These are phyloP conservation scores for Formicarius rufipectus DNA, from an alignment of 2,113 vertebrate species.

Conservation along the genomic window DNA sequence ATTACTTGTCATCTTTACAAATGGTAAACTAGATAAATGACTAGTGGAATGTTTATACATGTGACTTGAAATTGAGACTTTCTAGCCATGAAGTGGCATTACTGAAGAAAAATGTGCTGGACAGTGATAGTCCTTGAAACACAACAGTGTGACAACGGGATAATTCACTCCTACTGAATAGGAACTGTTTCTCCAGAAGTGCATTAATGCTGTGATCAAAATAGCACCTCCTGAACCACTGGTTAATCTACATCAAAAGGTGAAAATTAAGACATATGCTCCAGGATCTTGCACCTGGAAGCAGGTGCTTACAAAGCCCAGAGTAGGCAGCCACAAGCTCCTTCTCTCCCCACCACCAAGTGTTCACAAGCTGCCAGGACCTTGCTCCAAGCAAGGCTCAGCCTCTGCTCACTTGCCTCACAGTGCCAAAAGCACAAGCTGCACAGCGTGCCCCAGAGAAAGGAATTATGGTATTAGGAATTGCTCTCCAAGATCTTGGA, in stretches of 20 bases:
- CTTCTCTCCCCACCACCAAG: neutral
- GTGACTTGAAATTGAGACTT: slow-evolving; percentile 6
- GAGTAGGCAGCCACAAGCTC: neutral
- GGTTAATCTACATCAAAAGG: neutral
- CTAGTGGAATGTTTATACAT: neutral
- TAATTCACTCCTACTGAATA: neutral
- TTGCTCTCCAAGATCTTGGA: neutral
- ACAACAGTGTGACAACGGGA: neutral
- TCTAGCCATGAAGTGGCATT: neutral
- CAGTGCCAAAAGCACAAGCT: neutral
- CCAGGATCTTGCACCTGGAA: neutral
- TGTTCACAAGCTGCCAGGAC: neutral
- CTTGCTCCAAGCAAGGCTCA: neutral
- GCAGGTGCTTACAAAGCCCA: neutral
- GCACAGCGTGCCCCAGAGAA: neutral
- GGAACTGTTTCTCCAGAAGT: neutral
- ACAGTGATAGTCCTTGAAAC: neutral
- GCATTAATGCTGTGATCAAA: neutral
- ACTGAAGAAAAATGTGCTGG: neutral
- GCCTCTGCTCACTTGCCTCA: neutral
- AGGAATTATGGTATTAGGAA: neutral
- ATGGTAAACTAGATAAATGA: slow-evolving; percentile 8
- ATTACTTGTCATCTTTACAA: slow-evolving; percentile 37
- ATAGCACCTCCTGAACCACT: neutral
- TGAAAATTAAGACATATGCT: neutral